A percentile compares a stretch with the other conserved stretches of the same genome.
Conservation (phyloP, 2,797 vertebrate genomes). For the Phoxinus dragarum region DNA sequence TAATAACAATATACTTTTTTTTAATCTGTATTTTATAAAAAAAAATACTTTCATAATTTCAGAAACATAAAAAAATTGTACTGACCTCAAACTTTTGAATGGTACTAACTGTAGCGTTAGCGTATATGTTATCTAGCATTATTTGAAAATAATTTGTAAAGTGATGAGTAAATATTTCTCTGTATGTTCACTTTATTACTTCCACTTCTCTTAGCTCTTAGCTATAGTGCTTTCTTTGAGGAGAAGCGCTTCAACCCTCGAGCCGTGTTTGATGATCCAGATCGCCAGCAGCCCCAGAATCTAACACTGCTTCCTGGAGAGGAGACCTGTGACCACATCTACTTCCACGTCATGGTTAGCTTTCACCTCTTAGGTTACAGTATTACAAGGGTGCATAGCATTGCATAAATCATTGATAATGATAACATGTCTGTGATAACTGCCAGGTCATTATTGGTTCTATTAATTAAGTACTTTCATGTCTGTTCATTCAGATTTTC, state of each 20-base stretch:
- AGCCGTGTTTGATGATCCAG: constrained; percentile 87
- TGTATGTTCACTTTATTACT: constrained; percentile 2
- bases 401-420: neutral
- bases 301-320: constrained; percentile 76
- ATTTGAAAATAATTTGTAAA: neutral
- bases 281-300: constrained; percentile 76
- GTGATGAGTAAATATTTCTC: neutral
- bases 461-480: neutral
- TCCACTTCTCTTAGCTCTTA: constrained; percentile 69
- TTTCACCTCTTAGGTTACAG: neutral
- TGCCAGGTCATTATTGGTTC: neutral
- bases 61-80: neutral
- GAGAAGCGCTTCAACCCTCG: constrained; percentile 92
- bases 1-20: neutral
- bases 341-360: constrained; percentile 94
- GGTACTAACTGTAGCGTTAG: too few species aligned
- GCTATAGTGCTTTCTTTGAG: constrained; percentile 86
- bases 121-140: neutral
- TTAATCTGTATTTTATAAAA: neutral
- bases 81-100: neutral
- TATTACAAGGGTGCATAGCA: neutral
- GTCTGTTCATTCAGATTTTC: neutral
- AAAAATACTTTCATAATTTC: too few species aligned
- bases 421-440: neutral
- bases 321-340: constrained; percentile 84